A percentile compares a stretch with the other conserved stretches of the same genome.
Evolutionary conservation across 2,888 invertebrate genomes (phyloP).

Genomic region (Gryllus longicercus): DNA sequence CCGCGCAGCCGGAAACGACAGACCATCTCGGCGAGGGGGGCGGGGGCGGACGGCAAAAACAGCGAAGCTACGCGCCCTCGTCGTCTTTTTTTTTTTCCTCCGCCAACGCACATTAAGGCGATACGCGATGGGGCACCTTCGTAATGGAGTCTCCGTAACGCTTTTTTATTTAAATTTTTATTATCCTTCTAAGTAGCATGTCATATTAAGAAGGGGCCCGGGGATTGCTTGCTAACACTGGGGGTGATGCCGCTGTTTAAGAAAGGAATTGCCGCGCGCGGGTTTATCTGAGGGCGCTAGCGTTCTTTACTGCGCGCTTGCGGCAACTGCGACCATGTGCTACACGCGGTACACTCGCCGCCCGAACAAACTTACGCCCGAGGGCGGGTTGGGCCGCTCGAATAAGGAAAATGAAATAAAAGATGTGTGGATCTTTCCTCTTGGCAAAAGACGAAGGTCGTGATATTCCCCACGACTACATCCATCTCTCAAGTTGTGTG

Average conservation of each 20-base stretch:
- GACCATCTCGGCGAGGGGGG: no score
- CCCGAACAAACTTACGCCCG: background rate
- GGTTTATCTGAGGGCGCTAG: background rate
- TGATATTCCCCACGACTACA: no score
- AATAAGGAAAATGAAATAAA: no score
- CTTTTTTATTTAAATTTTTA: slow-evolving; percentile 17
- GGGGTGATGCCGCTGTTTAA: background rate
- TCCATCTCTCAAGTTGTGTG: no score
- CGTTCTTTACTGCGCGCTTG: no score
- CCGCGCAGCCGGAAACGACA: no score
- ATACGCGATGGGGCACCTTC: background rate
- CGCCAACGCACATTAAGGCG: background rate
- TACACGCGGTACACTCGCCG: background rate
- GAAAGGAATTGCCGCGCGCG: background rate
- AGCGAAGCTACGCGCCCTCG: background rate
- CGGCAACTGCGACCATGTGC: background rate
- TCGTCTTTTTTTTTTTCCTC: background rate
- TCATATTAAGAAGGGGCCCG: slow-evolving; percentile 4
- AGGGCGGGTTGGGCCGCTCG: no score
- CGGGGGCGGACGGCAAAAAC: background rate
- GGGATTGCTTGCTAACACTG: slow-evolving; percentile 8
- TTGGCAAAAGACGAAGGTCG: no score
- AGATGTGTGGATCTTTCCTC: no score
- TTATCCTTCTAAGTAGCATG: slow-evolving; percentile 6
- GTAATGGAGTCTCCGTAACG: slow-evolving; percentile 5